Base-by-base conservation (phyloP, 2,113 vertebrate genomes). In the Brachionichthys hirsutus region DNA sequence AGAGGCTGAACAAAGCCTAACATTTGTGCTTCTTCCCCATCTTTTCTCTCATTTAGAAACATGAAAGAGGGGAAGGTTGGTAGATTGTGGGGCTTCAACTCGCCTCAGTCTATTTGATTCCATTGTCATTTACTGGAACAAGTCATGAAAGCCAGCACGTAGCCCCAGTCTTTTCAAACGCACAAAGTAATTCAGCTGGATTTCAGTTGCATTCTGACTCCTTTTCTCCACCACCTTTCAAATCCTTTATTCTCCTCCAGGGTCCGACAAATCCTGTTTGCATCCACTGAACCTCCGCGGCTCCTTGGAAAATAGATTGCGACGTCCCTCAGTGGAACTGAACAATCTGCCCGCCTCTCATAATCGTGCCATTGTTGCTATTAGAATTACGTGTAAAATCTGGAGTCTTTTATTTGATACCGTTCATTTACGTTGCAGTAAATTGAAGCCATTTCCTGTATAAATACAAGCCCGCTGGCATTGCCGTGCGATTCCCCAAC, bases 11-110 rank as follows among this genome's bases (percentile, higher is more conserved):
- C 72, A 77, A 83, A 78, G 78, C 71, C 24, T 6, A 43, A 75
- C 70, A 61, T 77, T 69, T 70, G 53, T 40, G 50, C 58, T 67
- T 62, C 67, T 67, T 62, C 30, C 54, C 55, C 14, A 12, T 19
- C 47, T 62, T 44, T 69, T 48, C 47, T 43, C 67, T 80, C 67
- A 75, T 83, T 83, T 74, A 24, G 58, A 66, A 67, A 84, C 72
- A 78, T 67, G 54, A 84, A 81, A 77, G 70, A 58, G 53, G 24
- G 62, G 48, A 75, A 80, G 62, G 55, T 65, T 76, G 56, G 50
- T 48, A 48, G 52, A 71, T 64, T 74, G 55, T 58, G 47, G 41
- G 50, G 49, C 60, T 81, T 81, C 80, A 80, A 80, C 78, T 74
- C 62, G 42, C 51, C 54, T 45, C 45, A 16, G 19, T 76, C 60